Conservation (phyloP, 2,113 vertebrate genomes). For the Propithecus coquereli region DNA sequence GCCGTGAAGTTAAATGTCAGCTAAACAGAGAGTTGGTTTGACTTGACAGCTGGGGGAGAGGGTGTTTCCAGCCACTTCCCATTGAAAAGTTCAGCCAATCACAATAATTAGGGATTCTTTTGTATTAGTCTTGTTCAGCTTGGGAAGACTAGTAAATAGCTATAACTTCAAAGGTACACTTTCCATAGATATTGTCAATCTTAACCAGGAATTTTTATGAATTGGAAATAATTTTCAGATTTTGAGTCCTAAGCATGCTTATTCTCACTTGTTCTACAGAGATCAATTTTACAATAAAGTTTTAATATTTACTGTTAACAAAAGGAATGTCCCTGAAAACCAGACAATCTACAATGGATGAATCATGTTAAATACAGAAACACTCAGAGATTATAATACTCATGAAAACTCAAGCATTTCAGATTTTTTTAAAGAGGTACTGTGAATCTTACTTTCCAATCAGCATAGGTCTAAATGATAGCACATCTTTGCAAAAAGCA, state of each 20-base stretch:
- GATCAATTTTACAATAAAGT: neutral
- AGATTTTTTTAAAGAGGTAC: slow-evolving; percentile 31
- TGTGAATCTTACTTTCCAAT: slow-evolving; percentile 43
- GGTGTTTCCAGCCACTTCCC: slow-evolving; percentile 61
- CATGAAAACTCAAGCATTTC: neutral
- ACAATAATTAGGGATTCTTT: slow-evolving; percentile 44
- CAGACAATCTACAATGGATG: neutral
- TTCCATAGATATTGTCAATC: slow-evolving; percentile 12
- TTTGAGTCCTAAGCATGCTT: neutral
- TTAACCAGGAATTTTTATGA: slow-evolving; percentile 4
- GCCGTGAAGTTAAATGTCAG: slow-evolving; percentile 51
- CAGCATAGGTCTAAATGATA: slow-evolving; percentile 37
- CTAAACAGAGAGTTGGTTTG: slow-evolving; percentile 47
- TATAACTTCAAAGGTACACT: slow-evolving; percentile 6
- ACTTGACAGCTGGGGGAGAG: neutral
- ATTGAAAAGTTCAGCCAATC: slow-evolving; percentile 53
- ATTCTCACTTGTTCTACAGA: neutral
- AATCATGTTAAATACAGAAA: slow-evolving; percentile 8
- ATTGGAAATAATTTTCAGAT: neutral
- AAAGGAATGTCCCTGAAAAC: neutral
- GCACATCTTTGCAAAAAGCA: slow-evolving; percentile 33
- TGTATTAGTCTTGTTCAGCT: slow-evolving; percentile 35
- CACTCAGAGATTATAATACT: neutral
- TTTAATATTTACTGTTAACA: neutral
- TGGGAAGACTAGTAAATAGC: neutral